Percentiles rank a stretch among this genome's conserved stretches.
Conservation (phyloP, 2,888 invertebrate genomes). For the Cryptophagus acutangulus region DNA sequence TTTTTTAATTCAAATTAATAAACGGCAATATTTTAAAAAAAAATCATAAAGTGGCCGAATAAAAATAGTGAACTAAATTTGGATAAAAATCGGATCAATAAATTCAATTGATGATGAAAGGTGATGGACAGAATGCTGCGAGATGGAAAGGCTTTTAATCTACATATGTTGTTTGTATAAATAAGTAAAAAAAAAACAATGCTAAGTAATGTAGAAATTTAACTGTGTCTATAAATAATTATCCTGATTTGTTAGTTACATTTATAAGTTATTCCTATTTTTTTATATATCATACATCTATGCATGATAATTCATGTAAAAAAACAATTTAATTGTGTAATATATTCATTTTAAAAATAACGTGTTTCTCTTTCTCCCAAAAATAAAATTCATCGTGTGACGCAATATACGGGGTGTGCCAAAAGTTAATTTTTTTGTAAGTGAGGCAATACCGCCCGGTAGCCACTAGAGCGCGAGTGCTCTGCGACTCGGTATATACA, state of each 20-base stretch:
- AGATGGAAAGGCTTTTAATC: too few relatives aligned
- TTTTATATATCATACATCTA: conserved; percentile 6
- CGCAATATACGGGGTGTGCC: too few relatives aligned
- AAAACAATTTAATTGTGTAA: conserved; percentile 1
- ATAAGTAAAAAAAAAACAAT: conserved; percentile 3
- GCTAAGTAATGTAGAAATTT: conserved; percentile 1
- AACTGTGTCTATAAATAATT: background rate
- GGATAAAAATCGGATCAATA: too few relatives aligned
- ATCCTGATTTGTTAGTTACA: background rate
- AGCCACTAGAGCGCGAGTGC: too few relatives aligned
- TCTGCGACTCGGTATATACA: too few relatives aligned
- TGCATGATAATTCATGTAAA: conserved; percentile 7
- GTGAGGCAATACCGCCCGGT: too few relatives aligned
- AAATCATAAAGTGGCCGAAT: too few relatives aligned
- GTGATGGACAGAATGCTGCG: too few relatives aligned
- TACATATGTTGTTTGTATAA: conserved; percentile 6
- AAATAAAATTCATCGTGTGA: background rate
- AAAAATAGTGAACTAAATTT: too few relatives aligned
- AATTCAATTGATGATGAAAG: too few relatives aligned
- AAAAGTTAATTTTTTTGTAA: too few relatives aligned
- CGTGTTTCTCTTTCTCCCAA: background rate
- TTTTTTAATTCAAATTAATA: too few relatives aligned
- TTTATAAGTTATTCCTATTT: conserved; percentile 4
- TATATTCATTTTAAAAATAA: conserved; percentile 1
- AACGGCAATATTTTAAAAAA: background rate